Evolutionary conservation across 2,888 invertebrate genomes (phyloP).

Genomic region (Diplolepis rosae): DNA sequence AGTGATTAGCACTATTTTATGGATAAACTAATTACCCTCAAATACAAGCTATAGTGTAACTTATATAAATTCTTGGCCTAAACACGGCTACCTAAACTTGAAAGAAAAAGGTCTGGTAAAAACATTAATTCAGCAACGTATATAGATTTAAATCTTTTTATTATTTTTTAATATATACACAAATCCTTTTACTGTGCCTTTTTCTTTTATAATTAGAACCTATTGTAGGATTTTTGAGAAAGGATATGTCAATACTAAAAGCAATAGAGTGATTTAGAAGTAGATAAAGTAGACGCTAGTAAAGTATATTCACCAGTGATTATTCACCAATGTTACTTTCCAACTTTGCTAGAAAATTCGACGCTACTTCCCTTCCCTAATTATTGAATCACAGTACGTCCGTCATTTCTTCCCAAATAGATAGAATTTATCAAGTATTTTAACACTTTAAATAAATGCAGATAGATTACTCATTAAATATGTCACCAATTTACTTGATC

Average conservation of each 20-base stretch:
- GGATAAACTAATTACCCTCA: neutral
- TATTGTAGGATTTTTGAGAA: conserved; percentile 5
- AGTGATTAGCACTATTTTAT: conserved; percentile 8
- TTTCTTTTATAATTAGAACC: neutral
- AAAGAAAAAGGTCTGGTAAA: conserved; percentile 9
- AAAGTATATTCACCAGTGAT: neutral
- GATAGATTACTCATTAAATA: neutral
- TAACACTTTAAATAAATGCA: neutral
- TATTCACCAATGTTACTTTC: too few relatives aligned
- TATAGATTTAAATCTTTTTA: neutral
- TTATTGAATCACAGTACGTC: conserved; percentile 8
- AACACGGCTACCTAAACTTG: neutral
- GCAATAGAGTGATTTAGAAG: conserved; percentile 16
- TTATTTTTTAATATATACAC: conserved; percentile 2
- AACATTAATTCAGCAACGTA: neutral
- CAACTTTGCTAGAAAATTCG: neutral
- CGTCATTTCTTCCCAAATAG: conserved; percentile 18
- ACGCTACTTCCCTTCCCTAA: conserved; percentile 9
- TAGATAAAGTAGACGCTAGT: conserved; percentile 2
- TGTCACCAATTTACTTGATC: neutral
- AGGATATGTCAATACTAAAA: conserved; percentile 20
- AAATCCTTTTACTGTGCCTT: neutral
- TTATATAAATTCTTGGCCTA: conserved; percentile 4
- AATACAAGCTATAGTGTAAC: neutral
- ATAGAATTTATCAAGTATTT: neutral